A percentile compares a stretch with the other conserved stretches of the same genome.
phyloP scores from a whole-genome alignment of 2,113 vertebrate species.

The Podarcis muralis region DNA sequence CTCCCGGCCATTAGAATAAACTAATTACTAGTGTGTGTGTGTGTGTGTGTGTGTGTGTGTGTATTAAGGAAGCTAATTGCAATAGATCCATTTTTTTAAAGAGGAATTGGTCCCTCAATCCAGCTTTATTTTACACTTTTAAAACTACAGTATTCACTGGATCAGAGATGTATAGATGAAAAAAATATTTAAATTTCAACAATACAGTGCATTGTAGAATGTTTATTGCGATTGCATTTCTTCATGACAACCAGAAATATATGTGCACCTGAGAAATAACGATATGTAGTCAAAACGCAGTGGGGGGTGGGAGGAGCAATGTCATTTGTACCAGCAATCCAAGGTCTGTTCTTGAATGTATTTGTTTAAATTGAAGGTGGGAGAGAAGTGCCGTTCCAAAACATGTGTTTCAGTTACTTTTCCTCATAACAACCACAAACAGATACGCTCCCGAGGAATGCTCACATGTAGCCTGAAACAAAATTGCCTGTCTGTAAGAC shows the following conservation, averaged over 20 bases:
- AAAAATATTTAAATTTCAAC: background rate
- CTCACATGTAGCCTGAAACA: background rate
- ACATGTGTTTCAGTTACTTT: background rate
- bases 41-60: no score
- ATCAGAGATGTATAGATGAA: background rate
- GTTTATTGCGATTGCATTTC: background rate
- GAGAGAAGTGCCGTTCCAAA: background rate
- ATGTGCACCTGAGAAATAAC: background rate
- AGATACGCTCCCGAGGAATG: background rate
- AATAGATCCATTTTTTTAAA: constrained; percentile 9
- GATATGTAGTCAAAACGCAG: background rate
- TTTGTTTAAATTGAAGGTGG: background rate
- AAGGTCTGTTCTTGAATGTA: background rate
- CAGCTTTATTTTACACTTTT: background rate
- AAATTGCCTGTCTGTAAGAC: background rate
- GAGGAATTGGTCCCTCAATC: background rate
- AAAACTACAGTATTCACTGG: background rate
- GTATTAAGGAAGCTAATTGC: constrained; percentile 50
- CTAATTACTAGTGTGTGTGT: constrained; percentile 71
- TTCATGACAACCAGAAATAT: background rate
- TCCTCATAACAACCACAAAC: background rate
- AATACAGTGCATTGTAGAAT: background rate
- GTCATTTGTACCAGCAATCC: background rate
- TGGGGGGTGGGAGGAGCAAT: no score
- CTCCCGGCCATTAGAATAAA: constrained; percentile 63